Conservation (phyloP, 2,113 vertebrate species). For the Rhinolophus ferrumequinum region DNA sequence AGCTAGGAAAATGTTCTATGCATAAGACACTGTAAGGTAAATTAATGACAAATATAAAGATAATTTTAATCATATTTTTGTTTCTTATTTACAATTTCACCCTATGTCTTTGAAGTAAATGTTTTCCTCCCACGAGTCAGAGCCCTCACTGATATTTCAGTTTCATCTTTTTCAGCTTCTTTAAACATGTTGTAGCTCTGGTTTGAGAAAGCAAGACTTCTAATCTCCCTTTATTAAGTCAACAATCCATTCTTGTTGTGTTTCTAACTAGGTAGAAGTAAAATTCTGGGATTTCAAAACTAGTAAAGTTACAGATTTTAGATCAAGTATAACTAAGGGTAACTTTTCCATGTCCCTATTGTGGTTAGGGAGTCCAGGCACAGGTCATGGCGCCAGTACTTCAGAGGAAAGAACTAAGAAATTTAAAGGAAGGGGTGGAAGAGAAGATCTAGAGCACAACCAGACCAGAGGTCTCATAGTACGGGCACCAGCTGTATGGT, state of each 20-base stretch:
- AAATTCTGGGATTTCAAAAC: conserved; percentile 18
- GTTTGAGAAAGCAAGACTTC: conserved; percentile 54
- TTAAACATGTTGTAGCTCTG: conserved; percentile 49
- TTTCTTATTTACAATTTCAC: conserved; percentile 49
- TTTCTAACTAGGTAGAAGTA: not conserved
- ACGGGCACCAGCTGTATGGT: not conserved
- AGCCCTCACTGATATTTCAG: conserved; percentile 28
- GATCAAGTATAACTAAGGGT: not conserved
- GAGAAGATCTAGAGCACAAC: not conserved
- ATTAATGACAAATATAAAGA: conserved; percentile 47
- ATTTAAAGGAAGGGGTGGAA: conserved; percentile 14
- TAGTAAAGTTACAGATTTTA: conserved; percentile 15
- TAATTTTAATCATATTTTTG: conserved; percentile 37
- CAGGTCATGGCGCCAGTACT: conserved; percentile 63
- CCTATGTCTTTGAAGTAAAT: conserved; percentile 40
- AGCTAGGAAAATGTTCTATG: conserved; percentile 21
- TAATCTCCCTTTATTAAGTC: conserved; percentile 45
- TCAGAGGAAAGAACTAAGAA: conserved; percentile 3
- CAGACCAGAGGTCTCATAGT: not conserved
- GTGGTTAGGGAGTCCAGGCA: conserved; percentile 72
- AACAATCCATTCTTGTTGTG: conserved; percentile 39
- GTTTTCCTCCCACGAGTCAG: conserved; percentile 47
- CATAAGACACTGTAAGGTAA: conserved; percentile 25
- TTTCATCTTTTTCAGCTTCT: conserved; percentile 55
- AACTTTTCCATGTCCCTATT: conserved; percentile 75